Evolutionary conservation across 2,113 vertebrate genomes (phyloP).

Genomic region (Dunckerocampus dactyliophorus): DNA sequence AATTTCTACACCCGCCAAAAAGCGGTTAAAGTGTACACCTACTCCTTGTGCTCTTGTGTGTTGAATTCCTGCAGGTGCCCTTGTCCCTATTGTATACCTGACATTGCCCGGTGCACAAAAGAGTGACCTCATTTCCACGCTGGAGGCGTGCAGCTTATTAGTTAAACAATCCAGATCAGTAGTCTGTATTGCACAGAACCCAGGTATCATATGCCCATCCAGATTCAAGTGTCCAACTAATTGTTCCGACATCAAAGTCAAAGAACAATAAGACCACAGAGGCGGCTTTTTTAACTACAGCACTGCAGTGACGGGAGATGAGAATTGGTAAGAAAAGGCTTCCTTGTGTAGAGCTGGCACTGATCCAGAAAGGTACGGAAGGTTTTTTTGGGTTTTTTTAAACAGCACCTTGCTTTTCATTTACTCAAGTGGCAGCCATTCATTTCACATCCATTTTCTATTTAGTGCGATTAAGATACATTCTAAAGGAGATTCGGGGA

Average conservation of each 20-base stretch:
- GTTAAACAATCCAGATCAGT: neutral
- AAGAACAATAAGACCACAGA: conserved; percentile 35
- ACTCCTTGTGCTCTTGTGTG: neutral
- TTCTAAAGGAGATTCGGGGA: neutral
- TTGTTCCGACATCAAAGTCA: conserved; percentile 36
- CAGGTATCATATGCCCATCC: conserved; percentile 17
- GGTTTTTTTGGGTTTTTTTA: neutral
- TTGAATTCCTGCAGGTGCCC: neutral
- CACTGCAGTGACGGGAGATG: conserved; percentile 2
- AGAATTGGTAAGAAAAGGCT: neutral
- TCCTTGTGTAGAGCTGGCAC: neutral
- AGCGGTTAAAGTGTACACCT: no score
- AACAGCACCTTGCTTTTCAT: neutral
- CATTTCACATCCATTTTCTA: conserved; percentile 1
- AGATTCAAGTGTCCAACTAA: conserved; percentile 45
- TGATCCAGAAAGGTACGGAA: neutral
- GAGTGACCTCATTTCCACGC: neutral
- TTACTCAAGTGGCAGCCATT: conserved; percentile 5
- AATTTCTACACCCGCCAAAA: no score
- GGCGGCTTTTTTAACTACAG: conserved; percentile 30
- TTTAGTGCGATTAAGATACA: conserved; percentile 2
- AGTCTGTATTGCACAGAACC: conserved; percentile 1
- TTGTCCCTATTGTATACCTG: neutral
- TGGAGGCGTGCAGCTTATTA: neutral
- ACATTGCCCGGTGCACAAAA: neutral